phyloP scores from a whole-genome alignment of 2,888 invertebrate species.

The Gari tellinella region DNA sequence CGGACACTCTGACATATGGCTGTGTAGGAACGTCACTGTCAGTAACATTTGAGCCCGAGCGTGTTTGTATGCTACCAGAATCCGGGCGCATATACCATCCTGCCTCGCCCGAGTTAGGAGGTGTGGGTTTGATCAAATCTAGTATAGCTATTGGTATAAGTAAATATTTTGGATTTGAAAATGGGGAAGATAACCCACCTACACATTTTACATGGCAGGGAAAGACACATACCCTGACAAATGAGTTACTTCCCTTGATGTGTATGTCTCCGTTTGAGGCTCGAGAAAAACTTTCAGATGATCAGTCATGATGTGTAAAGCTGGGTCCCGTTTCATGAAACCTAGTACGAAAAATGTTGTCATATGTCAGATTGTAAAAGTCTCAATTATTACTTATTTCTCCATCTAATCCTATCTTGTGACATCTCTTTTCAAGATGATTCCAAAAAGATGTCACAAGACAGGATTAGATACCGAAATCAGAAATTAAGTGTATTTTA shows the following conservation, averaged over 20 bases:
- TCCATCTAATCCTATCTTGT: too few relatives aligned
- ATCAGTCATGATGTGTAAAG: too few relatives aligned
- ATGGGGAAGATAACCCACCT: conserved; percentile 89
- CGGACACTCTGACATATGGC: conserved; percentile 86
- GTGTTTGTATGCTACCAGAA: conserved; percentile 91
- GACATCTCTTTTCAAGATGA: too few relatives aligned
- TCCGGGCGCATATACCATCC: conserved; percentile 97
- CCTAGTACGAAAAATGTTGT: too few relatives aligned
- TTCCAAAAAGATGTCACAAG: too few relatives aligned
- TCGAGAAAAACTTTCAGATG: background rate
- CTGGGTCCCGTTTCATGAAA: too few relatives aligned
- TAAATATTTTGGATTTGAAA: conserved; percentile 87
- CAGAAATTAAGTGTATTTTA: too few relatives aligned
- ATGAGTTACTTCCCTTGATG: conserved; percentile 74
- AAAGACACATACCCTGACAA: conserved; percentile 79
- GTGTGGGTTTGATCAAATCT: conserved; percentile 94
- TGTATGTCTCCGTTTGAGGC: conserved; percentile 12
- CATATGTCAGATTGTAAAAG: too few relatives aligned
- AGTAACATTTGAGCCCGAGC: conserved; percentile 90
- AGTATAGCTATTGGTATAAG: conserved; percentile 92
- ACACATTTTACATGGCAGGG: conserved; percentile 92
- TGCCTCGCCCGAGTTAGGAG: conserved; percentile 90
- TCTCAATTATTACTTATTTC: too few relatives aligned
- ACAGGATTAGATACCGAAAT: too few relatives aligned
- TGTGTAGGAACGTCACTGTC: conserved; percentile 82